These are phyloP conservation scores for Sylvicola fuscatus DNA, from an alignment of 2,888 invertebrate genomes.

Conservation along the genomic window DNA sequence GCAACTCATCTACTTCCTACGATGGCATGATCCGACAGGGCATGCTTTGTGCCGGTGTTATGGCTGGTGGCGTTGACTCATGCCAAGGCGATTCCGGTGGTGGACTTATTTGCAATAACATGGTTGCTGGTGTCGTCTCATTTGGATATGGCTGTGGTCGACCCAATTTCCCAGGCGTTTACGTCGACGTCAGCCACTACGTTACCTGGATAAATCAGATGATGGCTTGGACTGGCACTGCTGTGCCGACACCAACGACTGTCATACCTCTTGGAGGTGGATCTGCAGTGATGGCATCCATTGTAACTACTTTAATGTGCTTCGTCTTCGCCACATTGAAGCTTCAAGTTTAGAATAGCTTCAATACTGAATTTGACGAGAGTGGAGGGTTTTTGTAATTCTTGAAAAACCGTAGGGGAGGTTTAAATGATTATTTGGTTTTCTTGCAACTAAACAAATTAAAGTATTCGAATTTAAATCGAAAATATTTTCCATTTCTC, in stretches of 20 bases:
- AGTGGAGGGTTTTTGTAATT: no score
- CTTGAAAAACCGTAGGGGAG: no score
- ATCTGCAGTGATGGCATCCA: no score
- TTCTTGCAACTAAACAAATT: no score
- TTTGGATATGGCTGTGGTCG: slow-evolving; percentile 6
- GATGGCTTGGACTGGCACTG: slow-evolving; percentile 1
- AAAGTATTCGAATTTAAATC: no score
- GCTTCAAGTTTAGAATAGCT: no score
- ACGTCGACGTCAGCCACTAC: slow-evolving; percentile 5
- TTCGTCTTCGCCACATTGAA: no score
- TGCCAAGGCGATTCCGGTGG: slow-evolving; percentile 7
- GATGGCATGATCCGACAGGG: not conserved
- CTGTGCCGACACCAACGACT: slow-evolving; percentile 2
- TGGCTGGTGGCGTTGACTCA: slow-evolving; percentile 6
- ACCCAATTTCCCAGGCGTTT: slow-evolving; percentile 6
- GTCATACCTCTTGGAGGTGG: not conserved
- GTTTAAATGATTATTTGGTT: no score
- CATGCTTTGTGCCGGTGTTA: slow-evolving; percentile 7
- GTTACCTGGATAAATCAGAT: slow-evolving; percentile 4
- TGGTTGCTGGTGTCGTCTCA: slow-evolving; percentile 7
- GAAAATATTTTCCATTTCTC: no score
- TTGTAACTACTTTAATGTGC: no score
- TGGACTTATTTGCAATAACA: slow-evolving; percentile 6
- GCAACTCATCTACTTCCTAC: not conserved
- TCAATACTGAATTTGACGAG: no score